Percentiles rank a stretch among this genome's conserved stretches.
phyloP scores from a whole-genome alignment of 2,888 invertebrate species.

The Philereme transversata region DNA sequence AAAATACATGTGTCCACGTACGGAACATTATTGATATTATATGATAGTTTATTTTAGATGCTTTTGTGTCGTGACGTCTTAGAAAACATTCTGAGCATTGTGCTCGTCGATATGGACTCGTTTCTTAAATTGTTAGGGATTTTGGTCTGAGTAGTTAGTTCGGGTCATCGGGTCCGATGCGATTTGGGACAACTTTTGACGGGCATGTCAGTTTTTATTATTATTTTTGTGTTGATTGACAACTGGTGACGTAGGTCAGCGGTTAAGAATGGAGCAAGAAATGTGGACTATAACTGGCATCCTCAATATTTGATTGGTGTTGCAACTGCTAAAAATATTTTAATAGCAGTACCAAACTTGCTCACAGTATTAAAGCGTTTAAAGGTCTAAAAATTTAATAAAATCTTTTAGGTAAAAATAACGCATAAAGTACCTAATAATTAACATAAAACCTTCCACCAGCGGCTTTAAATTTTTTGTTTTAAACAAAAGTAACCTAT shows the following conservation, averaged over 20 bases:
- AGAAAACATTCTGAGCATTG: slow-evolving; percentile 47
- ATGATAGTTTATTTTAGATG: slow-evolving; percentile 81
- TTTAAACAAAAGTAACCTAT: too few species aligned
- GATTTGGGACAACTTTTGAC: slow-evolving; percentile 82
- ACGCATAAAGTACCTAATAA: too few species aligned
- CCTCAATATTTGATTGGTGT: neutral
- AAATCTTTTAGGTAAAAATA: too few species aligned
- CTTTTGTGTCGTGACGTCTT: slow-evolving; percentile 59
- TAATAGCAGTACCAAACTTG: too few species aligned
- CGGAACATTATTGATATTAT: slow-evolving; percentile 82
- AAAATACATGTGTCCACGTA: slow-evolving; percentile 81
- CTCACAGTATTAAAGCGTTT: too few species aligned
- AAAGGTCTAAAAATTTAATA: too few species aligned
- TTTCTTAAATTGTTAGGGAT: slow-evolving; percentile 63
- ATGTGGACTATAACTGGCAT: slow-evolving; percentile 16
- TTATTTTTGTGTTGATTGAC: slow-evolving; percentile 71
- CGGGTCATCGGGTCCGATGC: slow-evolving; percentile 80
- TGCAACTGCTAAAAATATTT: too few species aligned
- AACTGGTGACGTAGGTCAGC: slow-evolving; percentile 43
- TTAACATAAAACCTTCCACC: too few species aligned
- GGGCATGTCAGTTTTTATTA: slow-evolving; percentile 74
- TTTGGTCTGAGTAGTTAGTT: slow-evolving; percentile 80
- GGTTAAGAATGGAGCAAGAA: slow-evolving; percentile 23
- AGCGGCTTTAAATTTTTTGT: too few species aligned
- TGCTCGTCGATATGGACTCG: slow-evolving; percentile 41